Evolutionary conservation across 2,113 vertebrate genomes (phyloP).

Genomic region (Bufo gargarizans): DNA sequence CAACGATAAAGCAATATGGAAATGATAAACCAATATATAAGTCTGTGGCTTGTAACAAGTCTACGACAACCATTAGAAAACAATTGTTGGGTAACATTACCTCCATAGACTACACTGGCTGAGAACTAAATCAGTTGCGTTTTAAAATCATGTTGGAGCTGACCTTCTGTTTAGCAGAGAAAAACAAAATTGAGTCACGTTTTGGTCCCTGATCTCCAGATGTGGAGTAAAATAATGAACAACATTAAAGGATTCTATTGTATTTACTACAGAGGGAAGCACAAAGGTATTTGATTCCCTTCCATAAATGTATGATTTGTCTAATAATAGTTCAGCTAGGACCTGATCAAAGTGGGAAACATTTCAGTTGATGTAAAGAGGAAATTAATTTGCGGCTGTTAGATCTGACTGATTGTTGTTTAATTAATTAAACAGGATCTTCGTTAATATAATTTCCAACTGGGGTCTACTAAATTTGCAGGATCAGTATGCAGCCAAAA

Average conservation of each 20-base stretch:
- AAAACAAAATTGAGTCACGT: background rate
- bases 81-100: background rate
- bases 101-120: background rate
- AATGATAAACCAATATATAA: background rate
- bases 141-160: background rate
- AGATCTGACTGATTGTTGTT: conserved; percentile 32
- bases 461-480: conserved; percentile 35
- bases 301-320: conserved; percentile 29
- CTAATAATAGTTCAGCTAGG: conserved; percentile 29
- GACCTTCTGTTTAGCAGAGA: background rate
- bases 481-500: conserved; percentile 19
- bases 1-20: too few species aligned
- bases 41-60: too few species aligned
- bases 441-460: conserved; percentile 24
- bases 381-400: conserved; percentile 35
- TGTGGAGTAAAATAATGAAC: background rate
- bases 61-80: background rate
- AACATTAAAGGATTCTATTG: background rate
- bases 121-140: background rate
- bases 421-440: conserved; percentile 42
- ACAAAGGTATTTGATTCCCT: conserved; percentile 21
- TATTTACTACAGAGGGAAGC: conserved; percentile 12
- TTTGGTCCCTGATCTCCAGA: conserved; percentile 8
- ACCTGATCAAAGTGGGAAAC: conserved; percentile 35
- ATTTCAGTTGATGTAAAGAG: conserved; percentile 29